Conservation (phyloP, 2,888 invertebrate species). For the Neocrepidodera transversa region DNA sequence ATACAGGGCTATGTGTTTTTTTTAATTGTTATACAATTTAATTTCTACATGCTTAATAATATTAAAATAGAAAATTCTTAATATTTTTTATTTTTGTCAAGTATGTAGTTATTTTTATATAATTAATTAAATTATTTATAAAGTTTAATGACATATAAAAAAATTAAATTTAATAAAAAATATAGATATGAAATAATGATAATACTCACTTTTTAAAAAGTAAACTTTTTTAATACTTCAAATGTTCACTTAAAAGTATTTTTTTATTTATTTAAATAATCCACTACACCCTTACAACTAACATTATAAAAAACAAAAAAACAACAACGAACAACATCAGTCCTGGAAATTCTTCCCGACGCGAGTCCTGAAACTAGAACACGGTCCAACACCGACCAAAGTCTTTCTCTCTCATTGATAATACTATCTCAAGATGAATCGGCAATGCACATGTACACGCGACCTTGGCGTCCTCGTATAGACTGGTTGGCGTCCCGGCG, state of each 20-base stretch:
- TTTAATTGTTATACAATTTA: no score
- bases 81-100: no score
- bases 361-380: slow-evolving; percentile 7
- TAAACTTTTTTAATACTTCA: no score
- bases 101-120: no score
- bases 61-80: no score
- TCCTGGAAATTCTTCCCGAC: neutral
- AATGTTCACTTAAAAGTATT: neutral
- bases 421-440: slow-evolving; percentile 22
- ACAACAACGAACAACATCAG: neutral
- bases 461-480: slow-evolving; percentile 59
- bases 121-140: no score
- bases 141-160: no score
- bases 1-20: no score
- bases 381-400: slow-evolving; percentile 6
- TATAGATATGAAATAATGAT: no score
- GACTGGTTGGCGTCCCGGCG: slow-evolving; percentile 59
- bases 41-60: no score
- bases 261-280: neutral
- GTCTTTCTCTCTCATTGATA: slow-evolving; percentile 20
- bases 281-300: neutral
- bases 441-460: slow-evolving; percentile 37
- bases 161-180: no score
- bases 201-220: neutral
- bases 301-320: slow-evolving; percentile 7